Evolutionary conservation across 37 sponge, comb jelly and placozoan genomes (phyloP).

Genomic region (Sycon ciliatum): DNA sequence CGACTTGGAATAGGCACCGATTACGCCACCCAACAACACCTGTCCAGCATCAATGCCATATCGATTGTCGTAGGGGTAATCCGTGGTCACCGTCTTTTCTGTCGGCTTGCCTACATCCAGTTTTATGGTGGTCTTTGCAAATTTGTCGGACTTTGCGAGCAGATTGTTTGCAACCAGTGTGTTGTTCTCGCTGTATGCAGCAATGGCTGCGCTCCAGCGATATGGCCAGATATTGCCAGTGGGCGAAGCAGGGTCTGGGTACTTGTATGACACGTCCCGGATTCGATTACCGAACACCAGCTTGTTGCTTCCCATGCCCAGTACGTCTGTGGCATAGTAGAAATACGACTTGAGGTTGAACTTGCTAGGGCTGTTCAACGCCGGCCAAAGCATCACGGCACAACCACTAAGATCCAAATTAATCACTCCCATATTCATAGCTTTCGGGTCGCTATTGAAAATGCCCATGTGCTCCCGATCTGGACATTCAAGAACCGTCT

Average conservation of each 20-base stretch:
- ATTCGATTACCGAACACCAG: constrained; percentile 12
- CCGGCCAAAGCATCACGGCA: constrained; percentile 20
- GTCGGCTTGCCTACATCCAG: too few relatives aligned
- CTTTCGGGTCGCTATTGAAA: constrained; percentile 13
- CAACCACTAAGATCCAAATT: constrained; percentile 10
- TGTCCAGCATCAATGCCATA: constrained; percentile 10
- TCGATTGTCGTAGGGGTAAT: not conserved
- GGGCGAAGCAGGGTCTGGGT: not conserved
- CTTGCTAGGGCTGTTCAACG: not conserved
- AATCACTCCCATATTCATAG: not conserved
- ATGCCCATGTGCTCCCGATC: not conserved
- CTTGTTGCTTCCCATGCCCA: constrained; percentile 15
- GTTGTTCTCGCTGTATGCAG: not conserved
- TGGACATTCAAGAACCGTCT: constrained; percentile 8
- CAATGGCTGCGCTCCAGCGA: not conserved
- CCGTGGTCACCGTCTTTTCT: not conserved
- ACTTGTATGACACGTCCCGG: constrained; percentile 10
- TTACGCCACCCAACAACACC: not conserved
- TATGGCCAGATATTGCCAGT: constrained; percentile 2
- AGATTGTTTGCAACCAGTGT: not conserved
- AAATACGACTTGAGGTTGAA: constrained; percentile 14
- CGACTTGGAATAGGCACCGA: not conserved
- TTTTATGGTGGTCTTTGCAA: not conserved
- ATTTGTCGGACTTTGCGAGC: not conserved
- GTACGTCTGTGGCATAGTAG: not conserved